A percentile compares a stretch with the other conserved stretches of the same genome.
phyloP scores from a whole-genome alignment of 2,113 vertebrate genomes.

The Ageneiosus marmoratus region DNA sequence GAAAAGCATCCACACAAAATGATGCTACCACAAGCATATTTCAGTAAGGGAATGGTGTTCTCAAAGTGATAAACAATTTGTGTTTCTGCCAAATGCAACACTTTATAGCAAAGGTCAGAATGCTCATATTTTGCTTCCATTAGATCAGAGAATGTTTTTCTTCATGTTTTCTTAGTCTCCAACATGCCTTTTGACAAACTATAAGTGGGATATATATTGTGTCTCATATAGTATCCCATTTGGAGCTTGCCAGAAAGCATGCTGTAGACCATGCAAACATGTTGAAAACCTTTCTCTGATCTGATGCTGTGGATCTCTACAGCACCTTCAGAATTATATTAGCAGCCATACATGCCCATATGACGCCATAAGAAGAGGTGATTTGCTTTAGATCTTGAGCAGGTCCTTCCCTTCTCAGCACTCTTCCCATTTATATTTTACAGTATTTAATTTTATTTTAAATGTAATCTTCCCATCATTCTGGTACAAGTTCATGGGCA shows the following conservation, averaged over 20 bases:
- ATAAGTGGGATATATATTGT: no score
- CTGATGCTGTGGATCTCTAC: neutral
- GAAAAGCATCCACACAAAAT: no score
- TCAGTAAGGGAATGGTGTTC: neutral
- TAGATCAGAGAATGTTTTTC: neutral
- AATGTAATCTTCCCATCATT: neutral
- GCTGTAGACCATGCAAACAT: neutral
- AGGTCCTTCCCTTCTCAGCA: neutral
- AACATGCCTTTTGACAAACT: no score
- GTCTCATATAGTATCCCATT: no score
- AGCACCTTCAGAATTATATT: neutral
- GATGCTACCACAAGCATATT: neutral
- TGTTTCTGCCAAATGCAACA: neutral
- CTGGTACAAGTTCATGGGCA: no score
- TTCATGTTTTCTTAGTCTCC: no score
- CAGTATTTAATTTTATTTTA: no score
- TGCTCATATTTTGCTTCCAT: neutral
- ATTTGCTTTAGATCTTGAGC: neutral
- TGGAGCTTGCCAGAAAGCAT: no score
- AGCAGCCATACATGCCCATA: neutral
- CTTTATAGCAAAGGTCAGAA: neutral
- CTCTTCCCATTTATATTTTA: no score
- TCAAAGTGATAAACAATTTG: neutral
- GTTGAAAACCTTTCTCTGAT: neutral
- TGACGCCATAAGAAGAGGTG: neutral